A percentile compares a stretch with the other conserved stretches of the same genome.
These are phyloP conservation scores for Falco naumanni DNA, from an alignment of 2,797 vertebrate species.

Conservation along the genomic window DNA sequence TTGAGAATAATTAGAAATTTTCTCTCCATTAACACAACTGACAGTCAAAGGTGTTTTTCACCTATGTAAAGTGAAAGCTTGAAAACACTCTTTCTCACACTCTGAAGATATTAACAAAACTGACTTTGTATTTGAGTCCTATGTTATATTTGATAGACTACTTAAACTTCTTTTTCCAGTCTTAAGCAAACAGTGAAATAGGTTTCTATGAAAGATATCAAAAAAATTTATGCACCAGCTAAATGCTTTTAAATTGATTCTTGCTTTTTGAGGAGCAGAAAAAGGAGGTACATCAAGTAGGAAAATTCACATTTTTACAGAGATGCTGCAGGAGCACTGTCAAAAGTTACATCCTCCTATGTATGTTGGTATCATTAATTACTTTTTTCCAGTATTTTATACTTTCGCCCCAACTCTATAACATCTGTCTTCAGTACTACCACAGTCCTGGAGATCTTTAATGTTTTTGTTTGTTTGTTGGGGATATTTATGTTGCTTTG, in stretches of 20 bases:
- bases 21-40: slow-evolving; percentile 71
- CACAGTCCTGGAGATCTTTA: not conserved
- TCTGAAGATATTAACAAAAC: slow-evolving; percentile 36
- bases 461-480: not conserved
- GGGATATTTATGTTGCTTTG: not conserved
- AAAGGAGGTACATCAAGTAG: not conserved
- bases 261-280: not conserved
- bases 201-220: not conserved
- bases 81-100: slow-evolving; percentile 42
- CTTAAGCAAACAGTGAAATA: not conserved
- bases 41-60: slow-evolving; percentile 73
- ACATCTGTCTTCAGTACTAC: not conserved
- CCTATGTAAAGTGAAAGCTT: slow-evolving; percentile 60
- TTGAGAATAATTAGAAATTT: slow-evolving; percentile 67
- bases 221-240: not conserved
- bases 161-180: not conserved
- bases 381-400: not conserved
- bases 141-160: not conserved
- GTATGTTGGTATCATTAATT: not conserved
- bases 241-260: not conserved
- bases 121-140: slow-evolving; percentile 25
- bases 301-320: not conserved
- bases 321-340: not conserved
- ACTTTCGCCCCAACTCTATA: not conserved
- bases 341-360: not conserved